Base-by-base conservation (phyloP, 2,797 vertebrate species). In the Poeciliopsis paucimaculata region DNA sequence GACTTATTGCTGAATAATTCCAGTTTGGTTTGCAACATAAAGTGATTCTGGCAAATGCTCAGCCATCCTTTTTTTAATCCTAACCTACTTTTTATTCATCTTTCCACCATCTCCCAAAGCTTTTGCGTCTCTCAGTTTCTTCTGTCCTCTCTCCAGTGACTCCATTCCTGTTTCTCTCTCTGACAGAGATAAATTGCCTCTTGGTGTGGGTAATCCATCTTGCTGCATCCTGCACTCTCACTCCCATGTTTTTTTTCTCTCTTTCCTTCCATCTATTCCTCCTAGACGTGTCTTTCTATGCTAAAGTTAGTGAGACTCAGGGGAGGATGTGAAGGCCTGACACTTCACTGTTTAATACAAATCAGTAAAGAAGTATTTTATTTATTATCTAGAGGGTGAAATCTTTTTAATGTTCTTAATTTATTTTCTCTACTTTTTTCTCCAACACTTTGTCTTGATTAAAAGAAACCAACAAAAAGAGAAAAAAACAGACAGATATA, bases 181-280 rank as follows among this genome's bases (percentile, higher is more conserved):
- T 94, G 95, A 95, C 95, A 95, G 89, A 95, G 95, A 96, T 93
- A 85, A 94, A 95, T 95, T 94, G 91, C 92, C 83, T 72, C 36
- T 85, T 86, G 86, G 73, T 53, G 83, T 84, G 84, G 88, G 93
- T 90, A 93, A 96, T 96, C 91, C 88, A 93, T 95, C 94, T 95
- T 94, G 84, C 88, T 75, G 41, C 89, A 91, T 90, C 87, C 49
- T n/a, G 77, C 79, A 73, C 66, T 84, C 86, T 84, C 70, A 68
- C 81, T 88, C 72, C 82, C 71, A n/a, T 77, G 46, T 28, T 87
- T 80, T 80, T 83, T 77, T 78, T 81, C 84, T 73, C 80, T 83
- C 78, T 82, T 81, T 53, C 77, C 77, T 47, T 72, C 80, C 78
- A 73, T 80, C 36, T 76, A 0, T 80, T 91, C 79, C 77, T 76